A percentile compares a stretch with the other conserved stretches of the same genome.
Conservation (phyloP, 1,140 invertebrate genomes). For the Tetragonula clypearis region DNA sequence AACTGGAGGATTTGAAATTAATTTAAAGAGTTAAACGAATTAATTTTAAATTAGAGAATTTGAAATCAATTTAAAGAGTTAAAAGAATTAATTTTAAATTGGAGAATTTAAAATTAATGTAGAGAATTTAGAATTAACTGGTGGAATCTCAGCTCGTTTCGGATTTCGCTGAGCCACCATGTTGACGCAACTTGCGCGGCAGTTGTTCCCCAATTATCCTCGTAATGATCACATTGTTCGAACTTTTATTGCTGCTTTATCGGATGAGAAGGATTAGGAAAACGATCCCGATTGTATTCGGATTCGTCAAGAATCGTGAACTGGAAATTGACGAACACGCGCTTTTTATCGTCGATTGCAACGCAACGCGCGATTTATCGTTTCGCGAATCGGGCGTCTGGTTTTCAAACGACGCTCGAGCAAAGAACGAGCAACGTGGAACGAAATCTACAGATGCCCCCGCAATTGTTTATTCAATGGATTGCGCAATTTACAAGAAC, state of each 20-base stretch:
- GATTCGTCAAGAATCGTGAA: not conserved
- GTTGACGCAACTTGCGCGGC: constrained; percentile 15
- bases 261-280: not conserved
- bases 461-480: not conserved
- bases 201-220: constrained; percentile 18
- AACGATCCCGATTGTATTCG: not conserved
- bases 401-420: not conserved
- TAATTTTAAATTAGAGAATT: too few species aligned
- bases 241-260: constrained; percentile 40
- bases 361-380: constrained; percentile 20
- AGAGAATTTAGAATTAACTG: not conserved
- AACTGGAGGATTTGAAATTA: too few species aligned
- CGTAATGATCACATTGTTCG: constrained; percentile 53
- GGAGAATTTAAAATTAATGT: too few species aligned
- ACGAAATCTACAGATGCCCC: not conserved
- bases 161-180: not conserved
- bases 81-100: too few species aligned
- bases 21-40: too few species aligned
- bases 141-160: not conserved
- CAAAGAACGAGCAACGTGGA: not conserved
- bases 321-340: not conserved
- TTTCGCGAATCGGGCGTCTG: constrained; percentile 17
- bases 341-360: constrained; percentile 24
- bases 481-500: too few species aligned
- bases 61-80: too few species aligned